Percentiles rank a stretch among this genome's conserved stretches.
These are phyloP conservation scores for Eristalinus aeneus DNA, from an alignment of 2,888 invertebrate species.

Conservation along the genomic window DNA sequence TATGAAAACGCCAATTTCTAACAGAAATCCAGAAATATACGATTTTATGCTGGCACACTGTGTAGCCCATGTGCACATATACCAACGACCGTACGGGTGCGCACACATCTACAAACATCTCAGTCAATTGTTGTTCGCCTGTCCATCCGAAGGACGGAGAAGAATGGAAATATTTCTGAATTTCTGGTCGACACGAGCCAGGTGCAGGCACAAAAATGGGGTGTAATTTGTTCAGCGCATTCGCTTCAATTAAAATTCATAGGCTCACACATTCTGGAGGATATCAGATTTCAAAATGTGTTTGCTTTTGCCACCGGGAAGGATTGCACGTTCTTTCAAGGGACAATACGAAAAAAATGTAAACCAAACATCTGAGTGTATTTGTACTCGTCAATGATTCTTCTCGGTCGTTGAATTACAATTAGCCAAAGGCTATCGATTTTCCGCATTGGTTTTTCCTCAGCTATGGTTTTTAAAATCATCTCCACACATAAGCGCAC, in stretches of 20 bases:
- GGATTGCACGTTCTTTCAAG: slow-evolving; percentile 29
- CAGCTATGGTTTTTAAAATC: neutral
- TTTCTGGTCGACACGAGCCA: slow-evolving; percentile 41
- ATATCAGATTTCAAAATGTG: slow-evolving; percentile 66
- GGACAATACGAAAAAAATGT: neutral
- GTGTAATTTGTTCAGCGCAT: slow-evolving; percentile 67
- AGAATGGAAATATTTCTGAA: slow-evolving; percentile 34
- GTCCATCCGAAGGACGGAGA: neutral
- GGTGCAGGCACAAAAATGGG: slow-evolving; percentile 63
- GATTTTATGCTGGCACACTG: neutral
- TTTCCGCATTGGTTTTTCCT: slow-evolving; percentile 66
- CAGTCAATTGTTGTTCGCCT: slow-evolving; percentile 22
- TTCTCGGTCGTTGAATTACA: slow-evolving; percentile 66
- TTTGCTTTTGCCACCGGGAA: slow-evolving; percentile 60
- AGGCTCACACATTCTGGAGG: slow-evolving; percentile 48
- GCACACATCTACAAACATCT: neutral
- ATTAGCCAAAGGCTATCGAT: slow-evolving; percentile 71
- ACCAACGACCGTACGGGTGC: neutral
- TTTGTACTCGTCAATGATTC: slow-evolving; percentile 35
- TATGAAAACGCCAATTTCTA: slow-evolving; percentile 44
- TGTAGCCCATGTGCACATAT: neutral
- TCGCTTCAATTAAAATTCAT: slow-evolving; percentile 69
- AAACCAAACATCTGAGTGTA: slow-evolving; percentile 28
- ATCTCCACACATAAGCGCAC: neutral
- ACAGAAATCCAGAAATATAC: slow-evolving; percentile 36